phyloP scores from a whole-genome alignment of 2,888 invertebrate genomes.

The Anarsia innoxiella region DNA sequence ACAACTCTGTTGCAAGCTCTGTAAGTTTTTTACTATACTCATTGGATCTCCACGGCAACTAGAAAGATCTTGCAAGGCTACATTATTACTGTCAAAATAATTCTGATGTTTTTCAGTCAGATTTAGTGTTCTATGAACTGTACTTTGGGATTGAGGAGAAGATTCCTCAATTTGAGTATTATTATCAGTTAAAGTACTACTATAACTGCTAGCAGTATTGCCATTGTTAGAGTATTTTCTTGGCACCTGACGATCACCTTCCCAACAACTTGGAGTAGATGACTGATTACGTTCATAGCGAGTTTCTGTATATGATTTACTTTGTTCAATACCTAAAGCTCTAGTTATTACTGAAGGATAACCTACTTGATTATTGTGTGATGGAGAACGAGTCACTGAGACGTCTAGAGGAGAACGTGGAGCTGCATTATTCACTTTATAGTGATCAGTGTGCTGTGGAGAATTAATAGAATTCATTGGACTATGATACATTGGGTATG shows the following conservation, averaged over 20 bases:
- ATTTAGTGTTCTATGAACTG: conserved; percentile 60
- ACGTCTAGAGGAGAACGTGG: conserved; percentile 83
- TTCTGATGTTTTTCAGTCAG: conserved; percentile 72
- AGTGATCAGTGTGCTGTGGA: conserved; percentile 78
- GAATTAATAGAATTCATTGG: conserved; percentile 86
- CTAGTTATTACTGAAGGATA: conserved; percentile 90
- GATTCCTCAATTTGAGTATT: conserved; percentile 64
- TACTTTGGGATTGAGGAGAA: conserved; percentile 57
- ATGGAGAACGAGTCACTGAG: conserved; percentile 78
- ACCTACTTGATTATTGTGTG: conserved; percentile 78
- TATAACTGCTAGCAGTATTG: conserved; percentile 52
- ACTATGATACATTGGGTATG: conserved; percentile 89
- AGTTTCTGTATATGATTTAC: conserved; percentile 65
- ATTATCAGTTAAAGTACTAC: conserved; percentile 56
- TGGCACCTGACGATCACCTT: conserved; percentile 64
- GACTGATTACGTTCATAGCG: conserved; percentile 72
- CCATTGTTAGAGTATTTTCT: conserved; percentile 68
- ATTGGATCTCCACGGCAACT: conserved; percentile 85
- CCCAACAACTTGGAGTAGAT: conserved; percentile 74
- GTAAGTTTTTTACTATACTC: conserved; percentile 84
- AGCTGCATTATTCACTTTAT: conserved; percentile 68
- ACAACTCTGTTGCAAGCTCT: conserved; percentile 76
- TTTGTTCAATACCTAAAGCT: conserved; percentile 79
- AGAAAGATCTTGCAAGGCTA: conserved; percentile 80
- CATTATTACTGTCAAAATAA: conserved; percentile 79